Evolutionary conservation across 2,888 invertebrate genomes (phyloP).

Genomic region (Leptarthrus brevirostris): DNA sequence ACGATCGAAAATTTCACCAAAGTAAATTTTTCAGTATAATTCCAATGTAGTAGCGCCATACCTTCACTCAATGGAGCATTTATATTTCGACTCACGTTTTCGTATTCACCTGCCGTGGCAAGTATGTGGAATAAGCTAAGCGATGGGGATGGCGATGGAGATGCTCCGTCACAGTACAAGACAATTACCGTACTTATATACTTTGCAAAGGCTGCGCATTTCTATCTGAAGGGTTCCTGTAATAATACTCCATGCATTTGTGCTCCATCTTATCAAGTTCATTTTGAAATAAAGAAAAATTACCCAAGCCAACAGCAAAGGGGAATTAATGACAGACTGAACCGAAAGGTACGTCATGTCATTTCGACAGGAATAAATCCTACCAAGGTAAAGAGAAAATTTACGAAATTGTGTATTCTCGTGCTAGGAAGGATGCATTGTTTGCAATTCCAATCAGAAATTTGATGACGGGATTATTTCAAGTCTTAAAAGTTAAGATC

Average conservation of each 20-base stretch:
- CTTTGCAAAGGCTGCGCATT: constrained; percentile 37
- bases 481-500: constrained; percentile 27
- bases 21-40: constrained; percentile 45
- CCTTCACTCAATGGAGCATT: constrained; percentile 8
- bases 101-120: constrained; percentile 26
- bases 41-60: constrained; percentile 15
- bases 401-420: neutral
- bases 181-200: constrained; percentile 45
- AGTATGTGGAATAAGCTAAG: constrained; percentile 6
- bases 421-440: constrained; percentile 1
- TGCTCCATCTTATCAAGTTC: constrained; percentile 5
- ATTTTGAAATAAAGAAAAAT: constrained; percentile 8
- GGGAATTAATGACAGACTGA: constrained; percentile 10
- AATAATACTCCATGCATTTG: constrained; percentile 21
- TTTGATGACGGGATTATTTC: constrained; percentile 36
- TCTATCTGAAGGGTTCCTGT: neutral
- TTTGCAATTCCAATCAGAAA: constrained; percentile 43
- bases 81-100: constrained; percentile 44
- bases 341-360: too few relatives aligned
- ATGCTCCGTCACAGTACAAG: too few relatives aligned
- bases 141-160: constrained; percentile 17
- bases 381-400: neutral
- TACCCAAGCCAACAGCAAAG: neutral
- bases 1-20: constrained; percentile 34
- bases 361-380: neutral